A percentile compares a stretch with the other conserved stretches of the same genome.
These are phyloP conservation scores for Nasonia oneida DNA, from an alignment of 2,888 invertebrate species.

Conservation along the genomic window DNA sequence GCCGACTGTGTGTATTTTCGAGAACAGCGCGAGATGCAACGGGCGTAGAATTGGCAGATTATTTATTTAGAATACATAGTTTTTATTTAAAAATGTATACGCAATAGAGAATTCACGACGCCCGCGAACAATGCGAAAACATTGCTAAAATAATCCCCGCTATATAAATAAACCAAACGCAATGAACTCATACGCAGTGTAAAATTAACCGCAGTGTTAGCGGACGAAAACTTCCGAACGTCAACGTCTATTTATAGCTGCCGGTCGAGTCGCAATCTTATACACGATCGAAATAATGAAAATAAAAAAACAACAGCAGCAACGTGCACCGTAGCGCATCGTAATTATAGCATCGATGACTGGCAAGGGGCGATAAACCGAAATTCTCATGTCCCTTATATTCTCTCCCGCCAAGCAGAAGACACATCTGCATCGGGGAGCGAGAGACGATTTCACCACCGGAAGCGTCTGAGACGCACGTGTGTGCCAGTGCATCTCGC, in stretches of 20 bases:
- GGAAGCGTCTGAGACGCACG: constrained; percentile 58
- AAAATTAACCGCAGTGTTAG: not conserved
- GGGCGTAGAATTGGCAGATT: not conserved
- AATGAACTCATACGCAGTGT: not conserved
- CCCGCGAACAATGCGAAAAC: no score
- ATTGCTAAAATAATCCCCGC: not conserved
- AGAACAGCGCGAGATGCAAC: no score
- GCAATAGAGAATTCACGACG: not conserved
- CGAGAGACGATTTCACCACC: constrained; percentile 54
- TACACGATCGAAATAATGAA: not conserved
- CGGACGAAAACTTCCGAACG: constrained; percentile 1
- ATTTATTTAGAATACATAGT: not conserved
- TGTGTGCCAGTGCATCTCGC: constrained; percentile 31
- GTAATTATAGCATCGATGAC: constrained; percentile 49
- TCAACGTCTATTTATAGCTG: not conserved
- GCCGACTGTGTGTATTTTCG: no score
- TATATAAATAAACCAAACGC: not conserved
- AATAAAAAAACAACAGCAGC: not conserved
- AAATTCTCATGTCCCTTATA: constrained; percentile 8
- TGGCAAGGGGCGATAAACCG: constrained; percentile 16
- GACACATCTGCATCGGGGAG: constrained; percentile 49
- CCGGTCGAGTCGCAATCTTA: not conserved
- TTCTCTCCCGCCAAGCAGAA: not conserved
- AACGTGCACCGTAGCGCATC: constrained; percentile 28
- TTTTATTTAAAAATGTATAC: not conserved